A percentile compares a stretch with the other conserved stretches of the same genome.
Evolutionary conservation across 2,797 vertebrate species (phyloP).

Genomic region (Steatocranus sp.): DNA sequence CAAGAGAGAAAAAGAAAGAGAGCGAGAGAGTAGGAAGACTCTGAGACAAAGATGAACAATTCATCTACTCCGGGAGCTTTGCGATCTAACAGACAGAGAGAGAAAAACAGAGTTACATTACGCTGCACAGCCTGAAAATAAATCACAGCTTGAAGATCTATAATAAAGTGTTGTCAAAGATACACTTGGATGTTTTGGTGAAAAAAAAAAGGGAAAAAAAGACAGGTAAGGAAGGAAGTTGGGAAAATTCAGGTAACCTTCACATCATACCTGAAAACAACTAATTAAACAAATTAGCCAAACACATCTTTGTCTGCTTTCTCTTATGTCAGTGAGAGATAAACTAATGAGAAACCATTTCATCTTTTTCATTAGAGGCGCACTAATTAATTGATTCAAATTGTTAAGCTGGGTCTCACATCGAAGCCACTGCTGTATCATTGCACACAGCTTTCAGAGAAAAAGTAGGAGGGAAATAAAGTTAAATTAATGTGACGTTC

Average conservation of each 20-base stretch:
- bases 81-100: constrained; percentile 22
- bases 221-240: not conserved
- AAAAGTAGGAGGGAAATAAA: not conserved
- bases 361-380: constrained; percentile 4
- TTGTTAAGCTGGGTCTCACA: not conserved
- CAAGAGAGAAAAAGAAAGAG: not conserved
- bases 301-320: not conserved
- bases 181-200: not conserved
- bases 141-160: constrained; percentile 37
- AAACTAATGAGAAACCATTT: not conserved
- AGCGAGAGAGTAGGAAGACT: not conserved
- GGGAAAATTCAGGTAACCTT: not conserved
- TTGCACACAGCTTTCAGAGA: not conserved
- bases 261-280: not conserved
- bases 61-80: constrained; percentile 21
- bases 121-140: constrained; percentile 12
- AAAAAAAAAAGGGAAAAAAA: not conserved
- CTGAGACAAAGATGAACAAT: constrained; percentile 44
- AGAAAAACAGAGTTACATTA: constrained; percentile 21
- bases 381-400: constrained; percentile 21
- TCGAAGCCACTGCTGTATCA: not conserved
- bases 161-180: constrained; percentile 19
- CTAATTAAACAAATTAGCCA: not conserved
- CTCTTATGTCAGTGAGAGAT: not conserved
- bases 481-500: not conserved